A percentile compares a stretch with the other conserved stretches of the same genome.
These are phyloP conservation scores for Phodopus roborovskii DNA, from an alignment of 2,113 vertebrate species.

Conservation along the genomic window DNA sequence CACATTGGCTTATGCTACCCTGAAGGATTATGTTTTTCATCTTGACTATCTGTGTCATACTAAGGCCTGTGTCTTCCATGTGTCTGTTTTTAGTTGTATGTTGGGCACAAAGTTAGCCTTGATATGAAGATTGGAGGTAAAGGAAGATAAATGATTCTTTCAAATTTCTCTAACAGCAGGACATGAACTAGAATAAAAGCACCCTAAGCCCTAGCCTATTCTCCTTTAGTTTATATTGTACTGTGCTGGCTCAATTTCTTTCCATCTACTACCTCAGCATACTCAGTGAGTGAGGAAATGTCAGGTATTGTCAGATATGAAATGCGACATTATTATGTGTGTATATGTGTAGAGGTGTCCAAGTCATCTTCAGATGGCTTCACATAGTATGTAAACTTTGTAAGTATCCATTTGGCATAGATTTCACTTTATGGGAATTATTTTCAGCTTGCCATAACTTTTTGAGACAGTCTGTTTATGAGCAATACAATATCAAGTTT, in stretches of 20 bases:
- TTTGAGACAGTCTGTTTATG: conserved; percentile 7
- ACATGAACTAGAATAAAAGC: background rate
- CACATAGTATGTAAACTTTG: background rate
- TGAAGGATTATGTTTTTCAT: background rate
- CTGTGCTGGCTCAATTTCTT: background rate
- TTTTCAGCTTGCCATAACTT: background rate
- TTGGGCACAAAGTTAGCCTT: background rate
- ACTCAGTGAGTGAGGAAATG: background rate
- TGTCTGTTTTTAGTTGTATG: background rate
- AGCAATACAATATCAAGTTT: background rate
- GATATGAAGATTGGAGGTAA: background rate
- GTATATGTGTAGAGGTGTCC: background rate
- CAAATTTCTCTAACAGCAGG: background rate
- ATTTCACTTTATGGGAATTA: conserved; percentile 16
- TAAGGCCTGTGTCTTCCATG: background rate
- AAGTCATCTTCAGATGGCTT: conserved; percentile 6
- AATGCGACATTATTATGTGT: background rate
- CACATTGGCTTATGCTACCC: background rate
- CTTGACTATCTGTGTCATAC: background rate
- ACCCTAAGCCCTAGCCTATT: background rate
- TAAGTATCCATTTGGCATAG: background rate
- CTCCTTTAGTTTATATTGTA: background rate
- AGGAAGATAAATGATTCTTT: background rate
- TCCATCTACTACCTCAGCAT: background rate
- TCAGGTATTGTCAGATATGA: background rate